Evolutionary conservation across 2,888 invertebrate genomes (phyloP), one percentile per base, ranked within the genome.

Genomic region (Ochlodes sylvanus): DNA sequence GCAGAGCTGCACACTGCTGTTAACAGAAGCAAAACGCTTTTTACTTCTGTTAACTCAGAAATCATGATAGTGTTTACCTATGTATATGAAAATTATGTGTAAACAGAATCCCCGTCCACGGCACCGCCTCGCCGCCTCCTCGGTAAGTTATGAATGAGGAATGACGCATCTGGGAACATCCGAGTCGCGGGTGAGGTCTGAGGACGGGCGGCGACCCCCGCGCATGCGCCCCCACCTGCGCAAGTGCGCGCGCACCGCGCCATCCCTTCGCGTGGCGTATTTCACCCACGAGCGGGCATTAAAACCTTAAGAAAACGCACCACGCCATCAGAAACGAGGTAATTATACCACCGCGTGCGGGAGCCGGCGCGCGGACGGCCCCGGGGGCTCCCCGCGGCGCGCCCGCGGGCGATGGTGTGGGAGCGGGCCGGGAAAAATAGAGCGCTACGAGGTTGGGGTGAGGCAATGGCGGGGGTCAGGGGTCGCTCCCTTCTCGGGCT

Each of bases 401-500:
- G 60, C 21, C 17, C 69, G 75, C 70, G 75, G 75, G 69, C 83
- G 87, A 90, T 89, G 92, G 92, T 89, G 90, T 92, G 92, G 76
- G 92, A 87, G 79, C 79, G 87, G 89, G 86, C 87, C 90, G 90
- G 88, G 88, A 92, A 93, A 93, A 93, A 93, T 93, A 93, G 86
- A 93, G 87, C 83, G 89, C 76, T 83, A 88, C 83, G 85, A 91
- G 78, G 72, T 79, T 89, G 93, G 93, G 93, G 92, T 93, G 93
- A 92, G 93, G 93, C 87, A 87, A 90, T 88, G 91, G 88, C 92
- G 89, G 92, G 93, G 93, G 92, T 90, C 89, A 90, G 89, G 90
- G 86, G 79, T 82, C 15, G 7, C 6, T 47, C 47, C 89, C 88
- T 87, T 84, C 81, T n/a, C 77, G 86, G n/a, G 70, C 69, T 73